These are phyloP conservation scores for Netelia virgata DNA, from an alignment of 2,888 invertebrate species.

Conservation along the genomic window DNA sequence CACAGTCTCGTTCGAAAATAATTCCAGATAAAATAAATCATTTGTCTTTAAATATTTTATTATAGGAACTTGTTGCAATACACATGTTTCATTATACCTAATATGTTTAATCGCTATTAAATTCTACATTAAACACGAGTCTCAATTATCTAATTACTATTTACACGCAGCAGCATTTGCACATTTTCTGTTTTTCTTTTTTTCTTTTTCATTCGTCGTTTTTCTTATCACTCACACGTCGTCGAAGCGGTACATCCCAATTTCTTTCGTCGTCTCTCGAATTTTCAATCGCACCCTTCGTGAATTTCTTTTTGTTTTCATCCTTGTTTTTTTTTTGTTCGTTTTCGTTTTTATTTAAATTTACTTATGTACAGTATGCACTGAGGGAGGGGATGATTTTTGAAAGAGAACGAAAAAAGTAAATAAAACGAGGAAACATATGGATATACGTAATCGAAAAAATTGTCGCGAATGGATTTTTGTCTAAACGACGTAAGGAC, in stretches of 20 bases:
- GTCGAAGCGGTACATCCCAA: too few species aligned
- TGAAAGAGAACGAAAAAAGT: neutral
- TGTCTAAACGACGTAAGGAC: slow-evolving; percentile 84
- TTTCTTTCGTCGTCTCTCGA: too few species aligned
- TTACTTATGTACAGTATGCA: slow-evolving; percentile 55
- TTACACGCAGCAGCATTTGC: slow-evolving; percentile 47
- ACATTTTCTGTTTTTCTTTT: neutral
- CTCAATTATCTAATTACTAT: slow-evolving; percentile 61
- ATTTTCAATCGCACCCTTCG: neutral
- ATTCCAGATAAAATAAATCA: neutral
- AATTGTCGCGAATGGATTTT: too few species aligned
- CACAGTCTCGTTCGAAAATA: neutral
- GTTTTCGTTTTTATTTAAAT: slow-evolving; percentile 15
- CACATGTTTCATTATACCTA: slow-evolving; percentile 67
- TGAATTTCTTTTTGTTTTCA: slow-evolving; percentile 72
- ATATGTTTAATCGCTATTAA: slow-evolving; percentile 57
- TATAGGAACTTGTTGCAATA: slow-evolving; percentile 81
- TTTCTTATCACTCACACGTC: too few species aligned
- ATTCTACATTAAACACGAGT: slow-evolving; percentile 60
- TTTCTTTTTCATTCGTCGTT: too few species aligned
- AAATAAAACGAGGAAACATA: neutral
- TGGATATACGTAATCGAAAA: neutral
- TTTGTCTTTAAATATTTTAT: slow-evolving; percentile 75
- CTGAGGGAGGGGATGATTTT: slow-evolving; percentile 8
- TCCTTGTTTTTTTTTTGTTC: slow-evolving; percentile 52